Evolutionary conservation across 2,797 vertebrate genomes (phyloP), one percentile per base, ranked within the genome.

Genomic region (Rhynchotus rufescens): DNA sequence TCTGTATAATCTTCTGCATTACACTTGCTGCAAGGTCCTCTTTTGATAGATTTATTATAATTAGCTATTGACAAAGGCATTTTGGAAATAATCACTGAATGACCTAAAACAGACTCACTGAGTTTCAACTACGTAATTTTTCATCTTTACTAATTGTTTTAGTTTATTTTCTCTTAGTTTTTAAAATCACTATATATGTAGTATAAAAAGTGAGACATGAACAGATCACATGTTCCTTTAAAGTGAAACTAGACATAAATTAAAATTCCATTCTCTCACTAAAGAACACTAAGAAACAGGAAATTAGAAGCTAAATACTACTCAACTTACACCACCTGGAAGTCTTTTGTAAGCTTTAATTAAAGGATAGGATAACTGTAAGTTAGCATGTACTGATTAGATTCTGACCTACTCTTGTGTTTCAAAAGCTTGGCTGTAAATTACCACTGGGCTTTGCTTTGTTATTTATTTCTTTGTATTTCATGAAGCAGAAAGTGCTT

Each of bases 321-420:
- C 28, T 86, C 38, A 51, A 36, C 14, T 38, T 80, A 1, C 80
- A 76, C 54, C 69, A 83, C 91, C 80, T 92, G 86, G 32, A 75
- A 94, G n/a, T 79, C n/a, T 71, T 86, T 66, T 79, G 2, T 75
- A 81, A 80, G 51, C 82, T 90, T 71, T 91, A 94, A 94, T 95
- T 86, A 93, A 80, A 87, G 91, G 76, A 62, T 62, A n/a, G 40
- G 80, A 74, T 91, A 92, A 96, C 88, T 80, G 72, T 82, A 44
- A 87, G 34, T 56, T 93, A 83, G 25, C 16, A 17, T 73, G 42
- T 57, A 69, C 76, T 85, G 86, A 83, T 92, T 90, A 91, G 88
- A 82, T 90, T 88, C 51, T 36, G 21, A 90, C 62, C 72, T 64
- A 34, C 45, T n/a, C 40, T 80, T 62, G 12, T 77, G 13, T 86